Percentiles rank a stretch among this genome's conserved stretches.
These are phyloP conservation scores for Acanthiza pusilla DNA, from an alignment of 2,797 vertebrate genomes.

Conservation along the genomic window DNA sequence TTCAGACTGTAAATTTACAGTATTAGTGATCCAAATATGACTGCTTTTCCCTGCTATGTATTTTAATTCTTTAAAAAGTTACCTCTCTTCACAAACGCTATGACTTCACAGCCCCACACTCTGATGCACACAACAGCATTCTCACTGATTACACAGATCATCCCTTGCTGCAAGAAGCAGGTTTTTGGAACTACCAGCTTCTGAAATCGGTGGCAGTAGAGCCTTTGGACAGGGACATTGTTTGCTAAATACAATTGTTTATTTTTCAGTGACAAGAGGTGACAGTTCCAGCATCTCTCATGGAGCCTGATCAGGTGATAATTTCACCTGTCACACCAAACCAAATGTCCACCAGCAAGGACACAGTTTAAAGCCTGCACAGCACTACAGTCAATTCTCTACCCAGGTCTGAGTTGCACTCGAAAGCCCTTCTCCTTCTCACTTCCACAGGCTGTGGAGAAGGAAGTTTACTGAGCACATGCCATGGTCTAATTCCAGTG, in stretches of 20 bases:
- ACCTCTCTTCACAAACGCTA: neutral
- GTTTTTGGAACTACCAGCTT: neutral
- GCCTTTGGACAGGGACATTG: neutral
- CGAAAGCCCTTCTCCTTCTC: neutral
- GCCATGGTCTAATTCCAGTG: neutral
- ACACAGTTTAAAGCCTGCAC: neutral
- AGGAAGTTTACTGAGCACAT: neutral
- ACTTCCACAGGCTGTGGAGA: neutral
- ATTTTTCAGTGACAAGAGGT: neutral
- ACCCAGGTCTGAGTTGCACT: neutral
- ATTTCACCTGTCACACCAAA: neutral
- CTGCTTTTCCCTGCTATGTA: neutral
- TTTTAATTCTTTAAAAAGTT: neutral
- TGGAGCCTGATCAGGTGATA: neutral
- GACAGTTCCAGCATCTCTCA: neutral
- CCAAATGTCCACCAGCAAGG: neutral
- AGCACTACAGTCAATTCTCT: neutral
- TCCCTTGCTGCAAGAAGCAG: neutral
- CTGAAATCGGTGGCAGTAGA: neutral
- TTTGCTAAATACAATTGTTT: neutral
- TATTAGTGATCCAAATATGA: neutral
- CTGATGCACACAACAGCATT: neutral
- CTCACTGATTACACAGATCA: neutral
- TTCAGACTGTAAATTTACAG: neutral
- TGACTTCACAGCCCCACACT: neutral